phyloP scores from a whole-genome alignment of 2,797 vertebrate genomes.

The Pantherophis vulpinus region DNA sequence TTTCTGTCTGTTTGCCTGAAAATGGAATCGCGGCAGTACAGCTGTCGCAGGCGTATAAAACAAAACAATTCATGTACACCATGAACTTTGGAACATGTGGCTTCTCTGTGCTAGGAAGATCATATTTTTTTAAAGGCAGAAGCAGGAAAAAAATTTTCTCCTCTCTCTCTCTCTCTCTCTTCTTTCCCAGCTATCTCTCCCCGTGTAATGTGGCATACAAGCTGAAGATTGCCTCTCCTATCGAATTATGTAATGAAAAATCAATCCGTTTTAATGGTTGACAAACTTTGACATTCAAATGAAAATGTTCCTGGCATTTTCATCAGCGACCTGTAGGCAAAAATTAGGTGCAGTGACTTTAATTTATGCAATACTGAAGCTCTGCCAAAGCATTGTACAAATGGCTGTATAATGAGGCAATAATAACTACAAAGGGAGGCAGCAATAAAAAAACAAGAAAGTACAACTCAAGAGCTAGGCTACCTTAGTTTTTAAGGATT shows the following conservation, averaged over 20 bases:
- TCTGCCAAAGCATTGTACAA: constrained; percentile 71
- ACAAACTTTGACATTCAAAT: constrained; percentile 82
- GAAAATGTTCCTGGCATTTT: constrained; percentile 76
- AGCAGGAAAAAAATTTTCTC: constrained; percentile 58
- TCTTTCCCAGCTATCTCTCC: constrained; percentile 49
- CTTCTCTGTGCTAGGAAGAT: constrained; percentile 47
- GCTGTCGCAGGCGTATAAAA: constrained; percentile 44
- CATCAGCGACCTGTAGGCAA: constrained; percentile 73
- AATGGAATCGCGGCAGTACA: constrained; percentile 43
- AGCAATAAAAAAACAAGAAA: constrained; percentile 38
- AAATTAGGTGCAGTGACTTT: constrained; percentile 65
- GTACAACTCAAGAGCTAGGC: constrained; percentile 41
- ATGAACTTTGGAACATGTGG: constrained; percentile 46
- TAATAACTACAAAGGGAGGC: constrained; percentile 57
- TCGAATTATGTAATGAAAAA: constrained; percentile 80
- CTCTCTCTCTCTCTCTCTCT: neutral
- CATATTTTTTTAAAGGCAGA: constrained; percentile 41
- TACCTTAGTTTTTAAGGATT: constrained; percentile 52
- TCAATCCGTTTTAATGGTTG: constrained; percentile 83
- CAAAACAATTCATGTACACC: constrained; percentile 49
- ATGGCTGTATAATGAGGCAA: constrained; percentile 69
- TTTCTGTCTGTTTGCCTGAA: constrained; percentile 39
- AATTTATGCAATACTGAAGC: constrained; percentile 72
- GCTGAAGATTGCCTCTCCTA: constrained; percentile 70
- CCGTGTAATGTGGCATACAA: constrained; percentile 68